Evolutionary conservation across 2,113 vertebrate genomes (phyloP), one percentile per base, ranked within the genome.

Genomic region (Limanda limanda): DNA sequence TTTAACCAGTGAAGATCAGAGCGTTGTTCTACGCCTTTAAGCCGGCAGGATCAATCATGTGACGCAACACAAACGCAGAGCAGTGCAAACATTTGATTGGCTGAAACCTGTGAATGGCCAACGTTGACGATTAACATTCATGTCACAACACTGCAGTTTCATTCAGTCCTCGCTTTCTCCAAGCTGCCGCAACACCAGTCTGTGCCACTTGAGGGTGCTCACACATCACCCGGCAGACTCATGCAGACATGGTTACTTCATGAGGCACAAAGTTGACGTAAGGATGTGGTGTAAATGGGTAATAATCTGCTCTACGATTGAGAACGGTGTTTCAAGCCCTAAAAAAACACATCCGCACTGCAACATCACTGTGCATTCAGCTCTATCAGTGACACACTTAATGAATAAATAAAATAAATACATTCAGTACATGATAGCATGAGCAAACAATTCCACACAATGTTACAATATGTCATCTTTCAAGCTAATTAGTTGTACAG

Each of bases 71-170:
- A 78, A 63, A 56, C 31, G 9, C 71, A 79, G 18, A 79, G 62
- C 58, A 37, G 74, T 65, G 76, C 74, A 74, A 72, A 74, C 67
- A 85, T 73, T 20, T 82, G 86, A 93, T 87, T 86, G 91, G 87
- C 66, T 88, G 79, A 82, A 87, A 76, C 40, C 62, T 68, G 89
- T 92, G 90, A 92, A 90, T 90, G 88, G 88, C 55, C 20, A 63
- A 83, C 14, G 3, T 56, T 78, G 35, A 76, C 78, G 54, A 88
- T 91, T 87, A 86, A 82, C 83, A 91, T 91, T 90, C 89, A 80
- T 74, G 87, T 89, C 89, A 90, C 86, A 90, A 68, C 73, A 48
- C 81, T 82, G 90, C 89, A 81, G 86, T 74, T 86, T 91, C 90
- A 89, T 89, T 90, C 90, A 89, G 35, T 71, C 73, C 79, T 68